These are phyloP conservation scores for Etheostoma perlongum DNA, from an alignment of 2,797 vertebrate species.

Conservation along the genomic window DNA sequence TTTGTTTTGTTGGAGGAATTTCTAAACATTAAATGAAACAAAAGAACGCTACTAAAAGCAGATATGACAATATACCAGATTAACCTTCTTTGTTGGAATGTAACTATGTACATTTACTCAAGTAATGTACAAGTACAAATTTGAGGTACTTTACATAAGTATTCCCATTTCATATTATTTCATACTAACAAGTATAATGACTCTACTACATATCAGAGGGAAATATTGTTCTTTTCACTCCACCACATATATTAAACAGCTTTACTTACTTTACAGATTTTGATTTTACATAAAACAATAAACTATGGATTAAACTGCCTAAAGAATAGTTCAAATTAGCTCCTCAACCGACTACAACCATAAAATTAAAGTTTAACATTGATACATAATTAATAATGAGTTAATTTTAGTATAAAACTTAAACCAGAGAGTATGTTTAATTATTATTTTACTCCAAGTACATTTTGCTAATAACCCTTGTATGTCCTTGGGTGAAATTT, in stretches of 20 bases:
- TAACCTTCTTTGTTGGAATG: neutral
- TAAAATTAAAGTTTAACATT: neutral
- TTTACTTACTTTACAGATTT: neutral
- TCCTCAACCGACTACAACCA: neutral
- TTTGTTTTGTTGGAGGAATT: conserved; percentile 7
- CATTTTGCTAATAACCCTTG: neutral
- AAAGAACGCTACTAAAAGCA: conserved; percentile 2
- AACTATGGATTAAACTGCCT: neutral
- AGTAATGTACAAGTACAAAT: conserved; percentile 1
- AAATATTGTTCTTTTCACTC: neutral
- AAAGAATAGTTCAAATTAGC: neutral
- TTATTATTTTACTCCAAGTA: neutral
- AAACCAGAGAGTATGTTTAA: neutral
- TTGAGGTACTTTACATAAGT: neutral
- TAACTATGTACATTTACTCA: conserved; percentile 9
- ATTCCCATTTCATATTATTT: neutral
- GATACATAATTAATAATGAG: neutral
- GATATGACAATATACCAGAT: neutral
- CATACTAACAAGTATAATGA: neutral
- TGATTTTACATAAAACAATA: neutral
- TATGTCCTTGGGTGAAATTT: neutral
- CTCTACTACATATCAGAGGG: neutral
- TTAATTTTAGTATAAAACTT: neutral
- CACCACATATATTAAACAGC: neutral
- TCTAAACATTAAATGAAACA: neutral